Conservation (phyloP, 2,113 vertebrate genomes). For the Corydoras maculifer region DNA sequence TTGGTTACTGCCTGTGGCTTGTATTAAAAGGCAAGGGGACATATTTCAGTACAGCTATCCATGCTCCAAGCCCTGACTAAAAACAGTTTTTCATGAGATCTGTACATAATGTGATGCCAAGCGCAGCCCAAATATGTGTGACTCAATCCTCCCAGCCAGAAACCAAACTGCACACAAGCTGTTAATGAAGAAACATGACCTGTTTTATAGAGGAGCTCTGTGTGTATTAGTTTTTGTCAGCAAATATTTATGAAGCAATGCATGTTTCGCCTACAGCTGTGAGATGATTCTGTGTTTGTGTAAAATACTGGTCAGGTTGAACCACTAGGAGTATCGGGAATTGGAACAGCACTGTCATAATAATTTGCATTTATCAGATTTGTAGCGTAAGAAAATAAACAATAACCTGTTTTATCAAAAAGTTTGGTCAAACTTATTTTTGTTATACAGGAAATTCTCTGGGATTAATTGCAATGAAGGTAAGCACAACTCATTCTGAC, state of each 20-base stretch:
- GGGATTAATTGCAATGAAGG: no score
- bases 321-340: neutral
- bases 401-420: constrained; percentile 14
- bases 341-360: neutral
- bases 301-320: neutral
- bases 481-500: no score
- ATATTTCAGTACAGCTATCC: constrained; percentile 7
- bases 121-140: neutral
- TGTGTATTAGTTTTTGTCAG: neutral
- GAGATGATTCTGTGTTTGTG: neutral
- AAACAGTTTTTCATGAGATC: neutral
- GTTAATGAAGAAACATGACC: neutral
- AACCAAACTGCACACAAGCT: neutral
- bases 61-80: neutral
- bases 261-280: neutral
- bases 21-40: neutral
- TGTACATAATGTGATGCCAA: no score
- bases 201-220: neutral
- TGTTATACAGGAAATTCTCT: no score
- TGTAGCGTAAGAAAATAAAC: constrained; percentile 22
- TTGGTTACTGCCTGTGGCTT: constrained; percentile 19
- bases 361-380: constrained; percentile 2
- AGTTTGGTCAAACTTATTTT: neutral
- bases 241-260: constrained; percentile 1
- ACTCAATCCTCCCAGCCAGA: neutral